phyloP scores from a whole-genome alignment of 2,888 invertebrate genomes.

The Campoletis raptor region DNA sequence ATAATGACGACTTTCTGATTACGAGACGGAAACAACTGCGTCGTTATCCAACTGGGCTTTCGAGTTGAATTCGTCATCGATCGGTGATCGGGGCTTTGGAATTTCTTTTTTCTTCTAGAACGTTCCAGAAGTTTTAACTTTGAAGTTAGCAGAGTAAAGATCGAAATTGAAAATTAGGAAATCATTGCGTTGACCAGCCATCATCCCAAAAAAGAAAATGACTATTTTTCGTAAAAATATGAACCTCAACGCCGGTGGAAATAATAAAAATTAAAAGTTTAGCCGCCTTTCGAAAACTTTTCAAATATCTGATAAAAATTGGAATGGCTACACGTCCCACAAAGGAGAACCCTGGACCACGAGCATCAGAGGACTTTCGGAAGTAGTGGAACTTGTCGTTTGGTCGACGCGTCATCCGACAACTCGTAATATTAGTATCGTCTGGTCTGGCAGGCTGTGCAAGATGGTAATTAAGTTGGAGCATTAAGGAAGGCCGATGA shows the following conservation, averaged over 20 bases:
- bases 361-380: neutral
- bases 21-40: neutral
- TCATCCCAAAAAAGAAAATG: no score
- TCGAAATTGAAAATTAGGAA: no score
- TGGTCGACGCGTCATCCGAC: neutral
- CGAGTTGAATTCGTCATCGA: no score
- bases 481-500: constrained; percentile 21
- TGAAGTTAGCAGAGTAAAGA: neutral
- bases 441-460: neutral
- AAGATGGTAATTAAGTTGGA: constrained; percentile 20
- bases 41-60: neutral
- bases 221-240: no score
- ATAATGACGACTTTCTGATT: neutral
- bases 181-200: no score
- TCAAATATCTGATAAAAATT: no score
- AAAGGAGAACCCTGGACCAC: no score
- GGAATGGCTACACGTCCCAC: no score
- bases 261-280: no score
- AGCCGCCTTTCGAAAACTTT: no score
- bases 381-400: neutral
- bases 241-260: no score
- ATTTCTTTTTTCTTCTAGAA: neutral
- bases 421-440: neutral
- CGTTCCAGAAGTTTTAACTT: neutral
- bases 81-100: neutral